Evolutionary conservation across 2,797 vertebrate genomes (phyloP), one percentile per base, ranked within the genome.

Genomic region (Enteromius treurensis): DNA sequence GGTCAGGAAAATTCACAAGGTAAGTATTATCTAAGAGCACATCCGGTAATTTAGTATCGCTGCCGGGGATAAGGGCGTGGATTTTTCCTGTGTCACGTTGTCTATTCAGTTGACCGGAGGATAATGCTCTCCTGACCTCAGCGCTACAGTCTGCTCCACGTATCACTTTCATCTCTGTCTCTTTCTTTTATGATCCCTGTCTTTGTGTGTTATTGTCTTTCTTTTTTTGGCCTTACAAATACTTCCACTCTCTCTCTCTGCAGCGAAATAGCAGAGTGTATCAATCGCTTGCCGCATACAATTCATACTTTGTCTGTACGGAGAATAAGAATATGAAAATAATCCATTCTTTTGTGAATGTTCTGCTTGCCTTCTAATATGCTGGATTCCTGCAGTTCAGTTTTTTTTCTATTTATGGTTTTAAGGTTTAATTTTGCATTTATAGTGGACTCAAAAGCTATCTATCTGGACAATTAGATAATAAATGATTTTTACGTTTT

Each of bases 61-160:
- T 86, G 80, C 83, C 62, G 78, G 85, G 83, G 78, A 87, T 85
- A 85, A 86, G 82, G 70, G 37, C 29, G 67, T 88, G 85, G 85
- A 40, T 86, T 85, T 87, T 88, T 88, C 86, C 86, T 87, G 79
- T 84, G 81, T 88, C 87, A 88, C 81, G 75, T 87, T 65, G 78
- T 80, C 82, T 68, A 69, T 81, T 87, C 81, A 81, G 70, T 68
- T 73, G 62, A 51, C 81, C n/a, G 70, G 40, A 75, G 71, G 51
- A 78, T 62, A 37, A 69, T 49, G 13, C 40, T 86, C 70, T 53
- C 51, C 85, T 85, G 84, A 78, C 76, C 65, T 29, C 23, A 60
- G 62, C 23, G 4, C 5, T 58, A 23, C 55, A 67, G 47, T 23
- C n/a, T 82, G 17, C 45, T 32, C 62, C 47, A 45, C 34, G 37